Evolutionary conservation across 1,140 invertebrate genomes (phyloP).

Genomic region (Microplitis demolitor): DNA sequence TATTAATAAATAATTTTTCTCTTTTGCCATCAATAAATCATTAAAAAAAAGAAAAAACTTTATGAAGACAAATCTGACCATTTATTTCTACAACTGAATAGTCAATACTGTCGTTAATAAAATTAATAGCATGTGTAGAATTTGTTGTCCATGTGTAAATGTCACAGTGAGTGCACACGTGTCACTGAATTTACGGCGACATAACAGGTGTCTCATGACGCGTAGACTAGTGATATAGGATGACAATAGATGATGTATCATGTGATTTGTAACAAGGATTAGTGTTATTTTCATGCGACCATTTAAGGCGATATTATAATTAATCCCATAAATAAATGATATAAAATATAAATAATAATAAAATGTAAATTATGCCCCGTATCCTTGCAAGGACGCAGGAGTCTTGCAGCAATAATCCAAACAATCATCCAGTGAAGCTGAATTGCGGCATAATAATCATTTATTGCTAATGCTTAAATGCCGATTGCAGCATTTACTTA

Average conservation of each 20-base stretch:
- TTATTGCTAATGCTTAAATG: conserved; percentile 52
- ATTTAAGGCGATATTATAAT: neutral
- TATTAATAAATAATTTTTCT: no score
- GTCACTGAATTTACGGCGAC: neutral
- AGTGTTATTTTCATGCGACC: no score
- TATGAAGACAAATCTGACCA: no score
- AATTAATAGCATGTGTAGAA: conserved; percentile 45
- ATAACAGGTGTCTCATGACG: conserved; percentile 25
- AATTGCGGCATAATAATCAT: conserved; percentile 56
- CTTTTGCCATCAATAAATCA: no score
- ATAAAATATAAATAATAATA: neutral
- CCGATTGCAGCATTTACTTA: conserved; percentile 46
- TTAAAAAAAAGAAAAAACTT: no score
- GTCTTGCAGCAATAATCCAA: neutral
- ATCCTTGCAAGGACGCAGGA: conserved; percentile 57
- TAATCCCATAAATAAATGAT: neutral
- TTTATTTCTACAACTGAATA: no score
- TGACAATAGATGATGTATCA: neutral
- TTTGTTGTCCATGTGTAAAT: conserved; percentile 38
- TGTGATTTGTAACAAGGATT: no score
- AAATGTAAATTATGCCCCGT: conserved; percentile 13
- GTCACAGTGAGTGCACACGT: conserved; percentile 11
- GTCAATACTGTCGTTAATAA: no score
- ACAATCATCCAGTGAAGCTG: conserved; percentile 31
- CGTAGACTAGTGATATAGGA: neutral